phyloP scores from a whole-genome alignment of 1,140 invertebrate species.

The Vanessa tameamea region DNA sequence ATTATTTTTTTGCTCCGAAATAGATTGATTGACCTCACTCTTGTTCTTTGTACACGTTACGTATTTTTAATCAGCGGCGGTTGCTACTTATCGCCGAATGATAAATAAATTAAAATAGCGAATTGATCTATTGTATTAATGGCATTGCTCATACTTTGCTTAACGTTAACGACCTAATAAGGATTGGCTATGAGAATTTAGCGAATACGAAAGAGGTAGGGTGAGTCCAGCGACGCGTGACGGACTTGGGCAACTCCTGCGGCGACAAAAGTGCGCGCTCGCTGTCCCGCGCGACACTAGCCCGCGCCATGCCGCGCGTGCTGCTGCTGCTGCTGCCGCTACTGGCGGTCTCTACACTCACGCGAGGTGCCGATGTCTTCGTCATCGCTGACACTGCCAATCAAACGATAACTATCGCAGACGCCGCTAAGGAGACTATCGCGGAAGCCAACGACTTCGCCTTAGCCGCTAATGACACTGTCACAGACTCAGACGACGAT shows the following conservation, averaged over 20 bases:
- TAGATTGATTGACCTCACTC: neutral
- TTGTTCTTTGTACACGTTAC: neutral
- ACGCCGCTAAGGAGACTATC: conserved; percentile 43
- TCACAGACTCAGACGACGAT: conserved; percentile 45
- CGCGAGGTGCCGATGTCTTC: conserved; percentile 44
- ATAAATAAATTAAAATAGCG: neutral
- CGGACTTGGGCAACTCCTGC: conserved; percentile 56
- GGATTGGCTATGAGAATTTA: conserved; percentile 29
- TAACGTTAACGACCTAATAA: conserved; percentile 16
- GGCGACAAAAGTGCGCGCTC: conserved; percentile 63
- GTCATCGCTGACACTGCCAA: conserved; percentile 47
- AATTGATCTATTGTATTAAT: conserved; percentile 14
- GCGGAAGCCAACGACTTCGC: conserved; percentile 38
- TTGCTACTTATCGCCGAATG: neutral
- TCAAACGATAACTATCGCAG: conserved; percentile 38
- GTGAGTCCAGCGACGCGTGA: conserved; percentile 49
- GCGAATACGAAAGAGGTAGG: conserved; percentile 24
- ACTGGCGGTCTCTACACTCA: conserved; percentile 35
- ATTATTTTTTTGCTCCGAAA: neutral
- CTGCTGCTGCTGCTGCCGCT: conserved; percentile 51
- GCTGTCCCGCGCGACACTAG: conserved; percentile 66
- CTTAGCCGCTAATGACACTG: conserved; percentile 36
- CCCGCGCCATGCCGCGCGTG: conserved; percentile 67
- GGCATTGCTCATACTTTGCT: conserved; percentile 13
- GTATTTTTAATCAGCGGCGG: neutral